Percentiles rank a stretch among this genome's conserved stretches.
Conservation (phyloP, 2,113 vertebrate genomes). For the Gnathonemus longibarbis region DNA sequence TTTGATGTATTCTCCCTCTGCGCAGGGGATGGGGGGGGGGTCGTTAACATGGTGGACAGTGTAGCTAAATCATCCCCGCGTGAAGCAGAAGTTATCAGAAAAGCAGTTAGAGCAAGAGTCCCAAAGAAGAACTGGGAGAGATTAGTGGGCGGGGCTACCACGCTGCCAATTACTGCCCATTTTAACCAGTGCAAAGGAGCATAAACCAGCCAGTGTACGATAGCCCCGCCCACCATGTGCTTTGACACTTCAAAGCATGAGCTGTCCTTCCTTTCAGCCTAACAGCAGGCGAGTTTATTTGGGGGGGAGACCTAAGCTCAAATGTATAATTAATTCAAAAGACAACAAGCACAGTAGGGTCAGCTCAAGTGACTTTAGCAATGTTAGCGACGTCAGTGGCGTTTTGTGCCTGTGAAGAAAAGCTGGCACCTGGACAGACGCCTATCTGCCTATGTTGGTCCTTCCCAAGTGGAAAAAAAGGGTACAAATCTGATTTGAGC, state of each 20-base stretch:
- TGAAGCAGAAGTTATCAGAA: background rate
- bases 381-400: background rate
- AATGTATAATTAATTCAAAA: background rate
- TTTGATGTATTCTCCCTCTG: constrained; percentile 95
- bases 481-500: background rate
- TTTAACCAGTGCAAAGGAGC: background rate
- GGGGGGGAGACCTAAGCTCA: background rate
- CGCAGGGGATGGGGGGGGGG: constrained; percentile 52
- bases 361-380: background rate
- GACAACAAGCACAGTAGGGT: background rate
- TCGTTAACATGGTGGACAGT: background rate
- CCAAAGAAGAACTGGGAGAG: background rate
- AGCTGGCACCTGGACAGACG: background rate
- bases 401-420: background rate
- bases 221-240: background rate
- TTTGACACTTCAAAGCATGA: background rate
- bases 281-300: background rate
- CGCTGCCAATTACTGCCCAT: background rate
- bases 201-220: background rate
- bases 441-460: background rate
- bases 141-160: background rate
- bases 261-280: background rate
- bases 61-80: background rate
- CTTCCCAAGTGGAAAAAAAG: background rate
- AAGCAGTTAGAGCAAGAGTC: background rate